Percentiles rank a stretch among this genome's conserved stretches.
These are phyloP conservation scores for Chlorodrepanis virens DNA, from an alignment of 2,113 vertebrate species.

Conservation along the genomic window DNA sequence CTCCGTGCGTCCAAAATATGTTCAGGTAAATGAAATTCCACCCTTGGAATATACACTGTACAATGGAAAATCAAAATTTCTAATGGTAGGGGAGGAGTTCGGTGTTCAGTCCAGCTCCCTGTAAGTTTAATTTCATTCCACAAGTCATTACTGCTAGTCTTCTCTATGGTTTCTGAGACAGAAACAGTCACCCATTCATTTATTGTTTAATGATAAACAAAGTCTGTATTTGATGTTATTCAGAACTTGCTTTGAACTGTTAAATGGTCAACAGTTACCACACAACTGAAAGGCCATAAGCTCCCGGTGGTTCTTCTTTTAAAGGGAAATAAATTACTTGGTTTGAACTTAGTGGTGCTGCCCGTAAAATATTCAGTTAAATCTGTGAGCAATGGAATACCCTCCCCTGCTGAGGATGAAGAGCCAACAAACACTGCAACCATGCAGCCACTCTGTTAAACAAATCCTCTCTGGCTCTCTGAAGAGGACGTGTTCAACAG, in stretches of 20 bases:
- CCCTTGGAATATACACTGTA: not conserved
- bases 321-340: not conserved
- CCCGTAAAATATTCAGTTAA: not conserved
- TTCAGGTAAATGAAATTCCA: conserved; percentile 55
- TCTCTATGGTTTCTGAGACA: conserved; percentile 5
- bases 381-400: not conserved
- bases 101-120: not conserved
- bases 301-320: not conserved
- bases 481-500: not conserved
- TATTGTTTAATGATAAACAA: not conserved
- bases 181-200: conserved; percentile 45
- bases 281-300: not conserved
- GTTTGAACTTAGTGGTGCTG: not conserved
- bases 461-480: not conserved
- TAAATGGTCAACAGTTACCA: conserved; percentile 23
- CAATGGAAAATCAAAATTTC: conserved; percentile 42
- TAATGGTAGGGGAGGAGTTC: conserved; percentile 43
- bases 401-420: not conserved
- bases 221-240: not conserved
- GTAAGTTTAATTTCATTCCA: conserved; percentile 42
- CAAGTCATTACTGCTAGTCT: conserved; percentile 46
- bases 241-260: conserved; percentile 11
- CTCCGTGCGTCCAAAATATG: conserved; percentile 22
- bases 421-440: not conserved
- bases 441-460: not conserved